These are phyloP conservation scores for Trichomycterus rosablanca DNA, from an alignment of 2,113 vertebrate genomes.

Conservation along the genomic window DNA sequence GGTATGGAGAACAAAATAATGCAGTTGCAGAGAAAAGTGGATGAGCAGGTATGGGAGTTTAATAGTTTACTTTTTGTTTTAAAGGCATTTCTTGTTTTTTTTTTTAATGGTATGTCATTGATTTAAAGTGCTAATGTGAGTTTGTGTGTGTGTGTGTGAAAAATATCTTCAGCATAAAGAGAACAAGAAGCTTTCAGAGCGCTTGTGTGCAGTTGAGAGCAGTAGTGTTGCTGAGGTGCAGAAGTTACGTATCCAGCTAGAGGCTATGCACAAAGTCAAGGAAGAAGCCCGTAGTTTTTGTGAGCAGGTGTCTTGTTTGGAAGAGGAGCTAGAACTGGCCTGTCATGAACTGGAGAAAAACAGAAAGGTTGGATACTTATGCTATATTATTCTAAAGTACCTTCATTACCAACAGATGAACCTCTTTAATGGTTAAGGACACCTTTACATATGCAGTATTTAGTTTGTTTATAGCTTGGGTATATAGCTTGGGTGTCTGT, in stretches of 20 bases:
- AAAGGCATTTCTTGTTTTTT: background rate
- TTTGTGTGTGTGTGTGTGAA: background rate
- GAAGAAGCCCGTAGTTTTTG: constrained; percentile 74
- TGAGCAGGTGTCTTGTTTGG: constrained; percentile 71
- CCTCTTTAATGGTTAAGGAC: too few relatives aligned
- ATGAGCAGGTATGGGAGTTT: constrained; percentile 79
- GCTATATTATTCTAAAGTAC: too few relatives aligned
- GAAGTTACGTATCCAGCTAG: constrained; percentile 73
- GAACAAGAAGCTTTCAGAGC: constrained; percentile 82
- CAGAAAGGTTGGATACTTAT: constrained; percentile 70
- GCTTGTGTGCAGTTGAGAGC: constrained; percentile 68
- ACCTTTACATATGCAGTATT: too few relatives aligned
- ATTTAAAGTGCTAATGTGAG: background rate
- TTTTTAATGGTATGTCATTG: background rate
- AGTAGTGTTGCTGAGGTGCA: constrained; percentile 71
- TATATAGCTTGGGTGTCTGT: too few relatives aligned
- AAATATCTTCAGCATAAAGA: constrained; percentile 78
- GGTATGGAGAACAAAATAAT: constrained; percentile 98
- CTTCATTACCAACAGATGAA: too few relatives aligned
- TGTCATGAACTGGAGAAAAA: constrained; percentile 77
- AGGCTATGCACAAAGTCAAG: constrained; percentile 73
- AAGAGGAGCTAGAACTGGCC: constrained; percentile 83
- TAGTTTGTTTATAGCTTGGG: too few relatives aligned
- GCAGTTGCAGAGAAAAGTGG: constrained; percentile 89
- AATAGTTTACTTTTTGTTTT: background rate